Base-by-base conservation (phyloP, 2,797 vertebrate species). In the Pangasius larnaudii region DNA sequence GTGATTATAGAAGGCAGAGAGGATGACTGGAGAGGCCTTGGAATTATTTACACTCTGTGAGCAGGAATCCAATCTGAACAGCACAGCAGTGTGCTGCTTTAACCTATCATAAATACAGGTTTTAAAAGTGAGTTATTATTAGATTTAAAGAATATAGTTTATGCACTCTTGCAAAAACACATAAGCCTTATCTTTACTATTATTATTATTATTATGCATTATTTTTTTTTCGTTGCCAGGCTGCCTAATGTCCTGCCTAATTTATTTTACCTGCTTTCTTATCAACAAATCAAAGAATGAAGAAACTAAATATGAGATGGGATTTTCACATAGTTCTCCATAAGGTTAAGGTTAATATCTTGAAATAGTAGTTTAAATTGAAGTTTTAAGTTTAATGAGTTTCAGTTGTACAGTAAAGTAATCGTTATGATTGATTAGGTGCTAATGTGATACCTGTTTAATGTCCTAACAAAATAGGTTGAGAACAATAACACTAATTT, bases 21-120 rank as follows among this genome's bases (percentile, higher is more conserved):
- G 27, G 85, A 81, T 71, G 79, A 84, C 63, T 82, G 33, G 81
- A 92, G 85, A 85, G 77, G 87, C 85, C 85, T 81, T 46, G 78
- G 67, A 90, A 91, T 89, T 89, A 92, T 90, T 92, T 89, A 89
- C 81, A 86, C 81, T 69, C 83, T 65, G 39, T 88, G 87, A 86
- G 16, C 87, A 92, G 89, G 72, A 92, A 91, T 91, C 79, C 90
- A 90, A 91, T 91, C 88, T 88, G 85, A 79, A 74, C 65, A 89
- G 86, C 59, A 71, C 85, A 75, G 88, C 46, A 67, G 58, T 75
- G 42, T 42, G 69, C 88, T 88, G 89, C 85, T 91, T 92, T 90
- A 88, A 89, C 72, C 78, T 16, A 79, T 88, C 84, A 53, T 91
- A 91, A 92, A 87, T 89, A 86, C 61, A 87, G 33, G 13, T 75